These are phyloP conservation scores for Drosophila villosipedis DNA, from an alignment of 2,888 invertebrate genomes.

Conservation along the genomic window DNA sequence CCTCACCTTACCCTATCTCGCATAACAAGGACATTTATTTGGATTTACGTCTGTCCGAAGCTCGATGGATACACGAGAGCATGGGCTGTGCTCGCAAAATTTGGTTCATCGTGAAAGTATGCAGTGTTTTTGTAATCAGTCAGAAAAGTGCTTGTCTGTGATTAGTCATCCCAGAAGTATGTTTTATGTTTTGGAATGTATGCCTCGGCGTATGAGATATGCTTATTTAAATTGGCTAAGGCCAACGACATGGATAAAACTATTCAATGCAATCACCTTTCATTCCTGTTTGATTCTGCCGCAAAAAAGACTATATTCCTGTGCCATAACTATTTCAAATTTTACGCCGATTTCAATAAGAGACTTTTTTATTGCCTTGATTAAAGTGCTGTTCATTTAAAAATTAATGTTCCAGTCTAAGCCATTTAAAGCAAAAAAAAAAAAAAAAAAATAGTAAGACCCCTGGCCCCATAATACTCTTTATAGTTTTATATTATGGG, in stretches of 20 bases:
- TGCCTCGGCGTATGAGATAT: not conserved
- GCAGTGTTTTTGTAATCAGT: not conserved
- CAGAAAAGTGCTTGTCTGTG: not conserved
- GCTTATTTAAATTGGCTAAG: not conserved
- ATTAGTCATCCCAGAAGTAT: not conserved
- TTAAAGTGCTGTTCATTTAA: not conserved
- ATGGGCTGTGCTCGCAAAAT: conserved; percentile 88
- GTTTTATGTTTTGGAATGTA: not conserved
- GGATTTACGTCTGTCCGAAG: conserved; percentile 88
- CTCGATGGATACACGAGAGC: conserved; percentile 93
- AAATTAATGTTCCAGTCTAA: not conserved
- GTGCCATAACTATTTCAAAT: not conserved
- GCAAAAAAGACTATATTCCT: not conserved
- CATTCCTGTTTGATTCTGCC: not conserved
- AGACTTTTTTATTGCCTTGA: not conserved
- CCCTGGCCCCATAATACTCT: not conserved
- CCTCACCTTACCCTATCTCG: not conserved
- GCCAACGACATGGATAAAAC: no score
- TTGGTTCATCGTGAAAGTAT: not conserved
- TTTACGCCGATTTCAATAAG: no score
- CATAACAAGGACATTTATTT: conserved; percentile 81
- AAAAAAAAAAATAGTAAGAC: not conserved
- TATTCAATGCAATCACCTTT: not conserved
- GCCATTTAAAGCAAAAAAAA: not conserved
- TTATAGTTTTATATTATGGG: not conserved